phyloP scores from a whole-genome alignment of 1,140 invertebrate genomes.

The Zaprionus nigranus region DNA sequence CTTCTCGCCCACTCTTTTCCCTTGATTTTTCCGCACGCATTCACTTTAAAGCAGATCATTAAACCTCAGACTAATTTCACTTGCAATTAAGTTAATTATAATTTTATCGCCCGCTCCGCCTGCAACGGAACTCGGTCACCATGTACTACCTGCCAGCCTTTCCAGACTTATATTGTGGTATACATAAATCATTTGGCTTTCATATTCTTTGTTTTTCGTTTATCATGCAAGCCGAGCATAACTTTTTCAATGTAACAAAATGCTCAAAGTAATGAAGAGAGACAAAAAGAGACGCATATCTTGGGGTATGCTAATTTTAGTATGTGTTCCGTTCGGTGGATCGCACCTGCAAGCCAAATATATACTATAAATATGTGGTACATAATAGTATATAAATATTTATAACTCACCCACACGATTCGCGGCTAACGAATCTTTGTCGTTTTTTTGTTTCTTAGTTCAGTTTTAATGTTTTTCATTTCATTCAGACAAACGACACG shows the following conservation, averaged over 20 bases:
- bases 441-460: slow-evolving; percentile 34
- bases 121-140: slow-evolving; percentile 59
- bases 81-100: slow-evolving; percentile 81
- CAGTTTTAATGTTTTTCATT: slow-evolving; percentile 24
- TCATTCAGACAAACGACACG: slow-evolving; percentile 44
- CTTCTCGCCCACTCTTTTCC: background rate
- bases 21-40: slow-evolving; percentile 53
- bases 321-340: slow-evolving; percentile 1
- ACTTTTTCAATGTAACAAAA: slow-evolving; percentile 45
- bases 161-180: background rate
- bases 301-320: slow-evolving; percentile 48
- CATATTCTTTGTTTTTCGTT: slow-evolving; percentile 29
- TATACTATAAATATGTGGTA: slow-evolving; percentile 1
- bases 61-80: slow-evolving; percentile 76
- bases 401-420: slow-evolving; percentile 58
- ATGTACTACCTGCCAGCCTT: background rate
- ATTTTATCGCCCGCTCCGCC: slow-evolving; percentile 60
- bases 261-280: slow-evolving; percentile 19
- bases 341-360: slow-evolving; percentile 57
- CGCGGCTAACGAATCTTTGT: slow-evolving; percentile 43
- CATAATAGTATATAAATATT: slow-evolving; percentile 62
- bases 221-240: slow-evolving; percentile 56
- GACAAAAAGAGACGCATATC: slow-evolving; percentile 18
- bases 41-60: slow-evolving; percentile 62
- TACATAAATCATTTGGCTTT: slow-evolving; percentile 62